Evolutionary conservation across 2,888 invertebrate species (phyloP).

Genomic region (Ctena decussata): DNA sequence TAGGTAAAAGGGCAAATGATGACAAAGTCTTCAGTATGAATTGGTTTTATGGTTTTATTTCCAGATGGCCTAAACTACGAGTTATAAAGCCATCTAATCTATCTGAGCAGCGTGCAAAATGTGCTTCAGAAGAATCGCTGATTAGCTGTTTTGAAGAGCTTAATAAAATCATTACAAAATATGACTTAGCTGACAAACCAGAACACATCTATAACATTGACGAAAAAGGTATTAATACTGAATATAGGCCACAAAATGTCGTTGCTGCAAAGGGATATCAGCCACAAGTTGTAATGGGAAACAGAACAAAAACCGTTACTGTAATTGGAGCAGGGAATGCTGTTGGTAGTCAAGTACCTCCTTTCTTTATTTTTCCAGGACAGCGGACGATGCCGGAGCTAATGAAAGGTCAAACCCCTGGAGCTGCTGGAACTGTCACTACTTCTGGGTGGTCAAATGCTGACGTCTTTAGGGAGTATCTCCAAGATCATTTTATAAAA

Average conservation of each 20-base stretch:
- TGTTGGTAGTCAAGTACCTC: constrained; percentile 35
- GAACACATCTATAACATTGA: constrained; percentile 46
- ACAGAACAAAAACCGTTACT: constrained; percentile 24
- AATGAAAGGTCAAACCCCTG: constrained; percentile 39
- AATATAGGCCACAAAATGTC: constrained; percentile 35
- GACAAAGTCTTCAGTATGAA: neutral
- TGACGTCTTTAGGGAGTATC: constrained; percentile 29
- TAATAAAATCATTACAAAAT: constrained; percentile 15
- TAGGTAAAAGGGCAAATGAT: neutral
- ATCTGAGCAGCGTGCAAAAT: constrained; percentile 3
- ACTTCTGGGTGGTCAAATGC: constrained; percentile 47
- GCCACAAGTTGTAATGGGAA: constrained; percentile 9
- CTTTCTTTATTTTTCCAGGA: constrained; percentile 44
- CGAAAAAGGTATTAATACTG: constrained; percentile 44
- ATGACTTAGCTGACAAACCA: constrained; percentile 36
- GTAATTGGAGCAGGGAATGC: constrained; percentile 45
- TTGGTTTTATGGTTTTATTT: neutral
- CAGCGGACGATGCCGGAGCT: constrained; percentile 16
- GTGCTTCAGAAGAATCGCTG: constrained; percentile 9
- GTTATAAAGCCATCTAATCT: constrained; percentile 19
- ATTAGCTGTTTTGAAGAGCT: constrained; percentile 26
- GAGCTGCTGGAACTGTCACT: constrained; percentile 26
- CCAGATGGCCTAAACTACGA: constrained; percentile 32
- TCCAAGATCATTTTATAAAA: constrained; percentile 28
- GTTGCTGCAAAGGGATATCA: neutral